A percentile compares a stretch with the other conserved stretches of the same genome.
phyloP scores from a whole-genome alignment of 2,113 vertebrate genomes.

The Cyprinodon tularosa region DNA sequence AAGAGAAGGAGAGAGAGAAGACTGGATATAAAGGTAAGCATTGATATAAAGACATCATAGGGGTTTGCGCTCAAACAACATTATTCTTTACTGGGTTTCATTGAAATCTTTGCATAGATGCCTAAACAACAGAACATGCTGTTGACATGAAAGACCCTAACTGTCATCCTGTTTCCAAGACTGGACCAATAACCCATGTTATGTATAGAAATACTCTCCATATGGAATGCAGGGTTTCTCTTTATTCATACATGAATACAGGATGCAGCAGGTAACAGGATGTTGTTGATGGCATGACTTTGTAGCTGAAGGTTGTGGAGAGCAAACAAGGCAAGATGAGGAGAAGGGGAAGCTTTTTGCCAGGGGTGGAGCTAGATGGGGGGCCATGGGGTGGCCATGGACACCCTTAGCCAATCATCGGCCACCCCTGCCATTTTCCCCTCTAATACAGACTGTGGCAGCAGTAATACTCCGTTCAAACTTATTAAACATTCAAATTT shows the following conservation, averaged over 20 bases:
- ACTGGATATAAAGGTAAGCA: not conserved
- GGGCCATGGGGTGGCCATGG: too few relatives aligned
- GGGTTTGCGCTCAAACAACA: not conserved
- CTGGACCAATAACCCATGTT: not conserved
- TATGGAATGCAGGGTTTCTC: slow-evolving; percentile 25
- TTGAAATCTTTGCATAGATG: not conserved
- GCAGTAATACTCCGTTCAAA: too few relatives aligned
- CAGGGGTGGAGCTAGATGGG: too few relatives aligned
- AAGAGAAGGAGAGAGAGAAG: not conserved
- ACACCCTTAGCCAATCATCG: too few relatives aligned
- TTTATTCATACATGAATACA: slow-evolving; percentile 51
- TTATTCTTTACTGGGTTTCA: not conserved
- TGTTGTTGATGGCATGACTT: slow-evolving; percentile 55
- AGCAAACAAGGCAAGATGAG: slow-evolving; percentile 1
- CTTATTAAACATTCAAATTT: too few relatives aligned
- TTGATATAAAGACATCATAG: not conserved
- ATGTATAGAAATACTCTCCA: slow-evolving; percentile 2
- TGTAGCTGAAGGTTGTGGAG: slow-evolving; percentile 56
- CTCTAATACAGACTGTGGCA: too few relatives aligned
- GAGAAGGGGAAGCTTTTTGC: slow-evolving; percentile 3
- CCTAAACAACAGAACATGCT: not conserved
- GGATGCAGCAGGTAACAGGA: slow-evolving; percentile 13
- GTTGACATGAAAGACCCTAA: not conserved
- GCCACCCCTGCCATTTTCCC: too few relatives aligned
- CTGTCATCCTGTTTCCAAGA: not conserved